A percentile compares a stretch with the other conserved stretches of the same genome.
These are phyloP conservation scores for Trigoniulus corallinus DNA, from an alignment of 1,140 invertebrate species.

Conservation along the genomic window DNA sequence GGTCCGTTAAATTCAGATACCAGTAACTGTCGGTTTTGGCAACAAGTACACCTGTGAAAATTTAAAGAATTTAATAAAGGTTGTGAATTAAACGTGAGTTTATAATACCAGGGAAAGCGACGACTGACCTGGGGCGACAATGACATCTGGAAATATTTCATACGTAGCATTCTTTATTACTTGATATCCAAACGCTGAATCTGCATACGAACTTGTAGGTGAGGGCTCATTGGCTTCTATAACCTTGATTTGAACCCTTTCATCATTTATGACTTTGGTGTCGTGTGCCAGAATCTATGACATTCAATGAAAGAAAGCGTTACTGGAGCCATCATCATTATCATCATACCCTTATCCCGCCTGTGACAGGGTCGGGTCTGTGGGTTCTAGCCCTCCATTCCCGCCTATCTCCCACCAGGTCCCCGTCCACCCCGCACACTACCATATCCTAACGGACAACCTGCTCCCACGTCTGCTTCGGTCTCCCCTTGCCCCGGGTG, in stretches of 20 bases:
- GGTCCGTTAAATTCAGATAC: conserved; percentile 30
- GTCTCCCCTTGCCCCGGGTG: no score
- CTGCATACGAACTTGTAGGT: conserved; percentile 29
- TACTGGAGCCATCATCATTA: background rate
- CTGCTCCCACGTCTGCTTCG: no score
- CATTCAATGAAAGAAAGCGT: background rate
- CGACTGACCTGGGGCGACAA: conserved; percentile 31
- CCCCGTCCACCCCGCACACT: no score
- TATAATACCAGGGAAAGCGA: no score
- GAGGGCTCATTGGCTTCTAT: conserved; percentile 19
- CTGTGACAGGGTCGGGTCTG: no score
- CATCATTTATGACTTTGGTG: conserved; percentile 30
- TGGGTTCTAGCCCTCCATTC: no score
- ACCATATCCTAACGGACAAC: no score
- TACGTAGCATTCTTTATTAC: conserved; percentile 29
- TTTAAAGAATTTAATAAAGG: background rate
- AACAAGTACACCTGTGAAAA: conserved; percentile 28
- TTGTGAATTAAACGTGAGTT: background rate
- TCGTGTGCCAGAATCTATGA: conserved; percentile 32
- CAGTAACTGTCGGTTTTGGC: conserved; percentile 38
- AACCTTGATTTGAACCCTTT: conserved; percentile 13
- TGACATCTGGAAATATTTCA: conserved; percentile 29
- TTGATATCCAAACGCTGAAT: conserved; percentile 29
- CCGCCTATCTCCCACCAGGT: no score
- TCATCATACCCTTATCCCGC: no score